Evolutionary conservation across 2,888 invertebrate species (phyloP).

Genomic region (Pinctada fucata): DNA sequence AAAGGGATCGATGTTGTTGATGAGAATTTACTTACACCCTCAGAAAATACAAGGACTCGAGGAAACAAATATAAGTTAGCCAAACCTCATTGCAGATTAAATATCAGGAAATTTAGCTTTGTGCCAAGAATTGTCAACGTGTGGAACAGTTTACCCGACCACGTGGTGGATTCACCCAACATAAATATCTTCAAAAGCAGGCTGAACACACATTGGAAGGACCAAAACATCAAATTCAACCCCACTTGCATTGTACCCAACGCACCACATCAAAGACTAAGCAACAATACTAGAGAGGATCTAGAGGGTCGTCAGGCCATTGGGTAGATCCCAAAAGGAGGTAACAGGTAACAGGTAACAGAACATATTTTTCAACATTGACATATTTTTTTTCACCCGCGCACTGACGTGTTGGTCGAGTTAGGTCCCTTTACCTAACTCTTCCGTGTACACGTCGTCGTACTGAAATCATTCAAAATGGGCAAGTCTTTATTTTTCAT

Average conservation of each 20-base stretch:
- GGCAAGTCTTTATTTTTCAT: too few relatives aligned
- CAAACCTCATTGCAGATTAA: not conserved
- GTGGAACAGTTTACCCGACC: not conserved
- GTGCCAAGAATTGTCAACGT: not conserved
- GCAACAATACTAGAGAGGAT: not conserved
- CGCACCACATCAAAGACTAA: not conserved
- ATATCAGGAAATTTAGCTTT: not conserved
- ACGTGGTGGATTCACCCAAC: too few relatives aligned
- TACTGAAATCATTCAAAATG: too few relatives aligned
- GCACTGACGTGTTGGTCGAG: too few relatives aligned
- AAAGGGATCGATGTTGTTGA: not conserved
- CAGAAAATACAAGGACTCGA: not conserved
- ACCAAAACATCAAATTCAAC: not conserved
- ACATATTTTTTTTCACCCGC: too few relatives aligned
- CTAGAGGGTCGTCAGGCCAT: not conserved
- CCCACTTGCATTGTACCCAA: not conserved
- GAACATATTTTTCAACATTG: too few relatives aligned
- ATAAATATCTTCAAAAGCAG: not conserved
- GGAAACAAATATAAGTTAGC: not conserved
- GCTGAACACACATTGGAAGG: not conserved
- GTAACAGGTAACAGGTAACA: too few relatives aligned
- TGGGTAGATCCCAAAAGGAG: not conserved
- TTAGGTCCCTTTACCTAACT: too few relatives aligned
- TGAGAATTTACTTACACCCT: not conserved
- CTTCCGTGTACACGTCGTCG: too few relatives aligned